Base-by-base conservation (phyloP, 2,113 vertebrate genomes). In the Chinchilla lanigera region DNA sequence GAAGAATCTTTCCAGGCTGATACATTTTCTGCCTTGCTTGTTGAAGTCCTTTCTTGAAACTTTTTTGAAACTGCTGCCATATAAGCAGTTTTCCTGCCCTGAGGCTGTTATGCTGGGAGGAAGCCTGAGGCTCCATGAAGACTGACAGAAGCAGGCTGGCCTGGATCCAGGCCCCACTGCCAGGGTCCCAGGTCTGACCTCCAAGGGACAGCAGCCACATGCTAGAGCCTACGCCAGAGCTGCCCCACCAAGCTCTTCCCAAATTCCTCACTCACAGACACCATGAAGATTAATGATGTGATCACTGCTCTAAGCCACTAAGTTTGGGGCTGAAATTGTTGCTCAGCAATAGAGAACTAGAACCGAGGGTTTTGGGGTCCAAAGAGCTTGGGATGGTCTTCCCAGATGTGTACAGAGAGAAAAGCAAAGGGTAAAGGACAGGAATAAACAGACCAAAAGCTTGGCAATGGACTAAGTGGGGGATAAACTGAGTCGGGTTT, bases 161-260 rank as follows among this genome's bases (percentile, higher is more conserved):
- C 13, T 41, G 20, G 73, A 47, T 77, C 24, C 6, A 16, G 26
- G 14, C 38, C 41, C 24, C 41, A 16, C 2, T 30, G 13, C 73
- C 41, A 7, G 11, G 6, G 14, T 50, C 73, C 73, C 44, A 33
- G 75, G 41, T 17, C 75, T 17, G 30, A 50, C 75, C 44, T 17
- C 0, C 44, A 8, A 14, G 3, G 17, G 16, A 17, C 1, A 6
- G 3, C 3, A 83, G 52, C 6, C 44, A 6, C 22, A 26, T 16
- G 9, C n/a, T n/a, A 20, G 16, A 61, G 58, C 13, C 28, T 30
- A 54, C 84, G 58, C 26, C 58, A 69, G 44, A 44, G 35, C 14
- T 47, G 22, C 38, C 11, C 20, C 26, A 11, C 5, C n/a, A 41
- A 71, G 8, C 0, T 11, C 47, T 85, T 52, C 26, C 77, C 16